A percentile compares a stretch with the other conserved stretches of the same genome.
Conservation (phyloP, 2,113 vertebrate species). For the Scophthalmus maximus region DNA sequence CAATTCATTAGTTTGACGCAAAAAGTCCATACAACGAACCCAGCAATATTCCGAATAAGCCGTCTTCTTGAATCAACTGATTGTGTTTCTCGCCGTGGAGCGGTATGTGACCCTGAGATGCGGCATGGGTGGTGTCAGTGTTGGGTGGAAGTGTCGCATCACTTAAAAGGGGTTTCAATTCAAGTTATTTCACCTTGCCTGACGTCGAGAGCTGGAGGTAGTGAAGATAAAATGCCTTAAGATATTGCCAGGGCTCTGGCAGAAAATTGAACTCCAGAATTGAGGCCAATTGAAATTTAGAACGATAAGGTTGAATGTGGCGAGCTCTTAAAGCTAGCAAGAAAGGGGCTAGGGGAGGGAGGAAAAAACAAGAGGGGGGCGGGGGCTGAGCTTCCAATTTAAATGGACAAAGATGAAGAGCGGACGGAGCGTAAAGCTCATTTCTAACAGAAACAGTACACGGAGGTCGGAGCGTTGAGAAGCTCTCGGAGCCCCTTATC, state of each 20-base stretch:
- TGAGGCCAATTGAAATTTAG: constrained; percentile 82
- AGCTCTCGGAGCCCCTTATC: constrained; percentile 19
- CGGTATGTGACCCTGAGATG: not conserved
- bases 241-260: constrained; percentile 70
- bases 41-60: not conserved
- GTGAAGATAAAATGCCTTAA: constrained; percentile 74
- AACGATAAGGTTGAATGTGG: constrained; percentile 75
- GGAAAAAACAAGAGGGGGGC: constrained; percentile 5
- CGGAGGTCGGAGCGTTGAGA: constrained; percentile 20
- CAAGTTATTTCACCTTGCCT: constrained; percentile 80
- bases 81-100: constrained; percentile 46
- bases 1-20: constrained; percentile 37
- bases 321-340: constrained; percentile 59
- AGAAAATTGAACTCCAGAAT: constrained; percentile 78
- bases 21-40: constrained; percentile 2
- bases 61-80: constrained; percentile 43
- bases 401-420: constrained; percentile 53
- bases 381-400: constrained; percentile 37
- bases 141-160: constrained; percentile 69
- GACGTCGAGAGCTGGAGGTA: constrained; percentile 74
- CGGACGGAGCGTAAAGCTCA: constrained; percentile 15
- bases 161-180: constrained; percentile 83
- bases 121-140: constrained; percentile 25
- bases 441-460: constrained; percentile 30
- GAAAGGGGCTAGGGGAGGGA: constrained; percentile 26